These are phyloP conservation scores for Tyria jacobaeae DNA, from an alignment of 2,888 invertebrate species.

Conservation along the genomic window DNA sequence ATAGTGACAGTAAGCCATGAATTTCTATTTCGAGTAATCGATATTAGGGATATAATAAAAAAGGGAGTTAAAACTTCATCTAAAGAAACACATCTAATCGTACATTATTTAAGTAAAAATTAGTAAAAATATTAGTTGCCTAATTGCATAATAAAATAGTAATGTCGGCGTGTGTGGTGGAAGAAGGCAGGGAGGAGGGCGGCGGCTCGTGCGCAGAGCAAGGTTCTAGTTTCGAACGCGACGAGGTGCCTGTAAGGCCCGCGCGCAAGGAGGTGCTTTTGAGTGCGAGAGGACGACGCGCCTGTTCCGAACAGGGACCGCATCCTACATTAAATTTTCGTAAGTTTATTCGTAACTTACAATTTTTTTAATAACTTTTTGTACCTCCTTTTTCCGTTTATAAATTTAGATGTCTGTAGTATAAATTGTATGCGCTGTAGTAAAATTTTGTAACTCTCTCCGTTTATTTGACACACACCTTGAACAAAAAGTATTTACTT, in stretches of 20 bases:
- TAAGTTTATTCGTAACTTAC: constrained; percentile 56
- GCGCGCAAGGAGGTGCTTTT: constrained; percentile 82
- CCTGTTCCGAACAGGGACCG: constrained; percentile 91
- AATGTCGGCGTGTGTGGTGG: constrained; percentile 81
- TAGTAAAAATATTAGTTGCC: constrained; percentile 6
- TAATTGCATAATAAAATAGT: constrained; percentile 55
- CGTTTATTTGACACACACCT: neutral
- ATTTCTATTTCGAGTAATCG: neutral
- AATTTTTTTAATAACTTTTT: neutral
- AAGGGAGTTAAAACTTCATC: neutral
- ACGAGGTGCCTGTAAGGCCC: constrained; percentile 73
- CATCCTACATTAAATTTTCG: constrained; percentile 86
- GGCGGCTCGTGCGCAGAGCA: constrained; percentile 62
- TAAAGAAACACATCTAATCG: neutral
- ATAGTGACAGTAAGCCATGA: neutral
- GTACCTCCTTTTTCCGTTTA: neutral
- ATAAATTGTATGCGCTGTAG: neutral
- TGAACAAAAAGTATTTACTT: too few relatives aligned
- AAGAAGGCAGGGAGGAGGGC: constrained; percentile 77
- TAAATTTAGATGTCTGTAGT: neutral
- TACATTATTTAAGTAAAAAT: neutral
- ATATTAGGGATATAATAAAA: neutral
- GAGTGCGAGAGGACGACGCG: constrained; percentile 86
- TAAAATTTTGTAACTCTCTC: neutral
- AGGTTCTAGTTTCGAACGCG: constrained; percentile 50